A percentile compares a stretch with the other conserved stretches of the same genome.
Conservation (phyloP, 2,113 vertebrate species). For the Cercocebus atys region DNA sequence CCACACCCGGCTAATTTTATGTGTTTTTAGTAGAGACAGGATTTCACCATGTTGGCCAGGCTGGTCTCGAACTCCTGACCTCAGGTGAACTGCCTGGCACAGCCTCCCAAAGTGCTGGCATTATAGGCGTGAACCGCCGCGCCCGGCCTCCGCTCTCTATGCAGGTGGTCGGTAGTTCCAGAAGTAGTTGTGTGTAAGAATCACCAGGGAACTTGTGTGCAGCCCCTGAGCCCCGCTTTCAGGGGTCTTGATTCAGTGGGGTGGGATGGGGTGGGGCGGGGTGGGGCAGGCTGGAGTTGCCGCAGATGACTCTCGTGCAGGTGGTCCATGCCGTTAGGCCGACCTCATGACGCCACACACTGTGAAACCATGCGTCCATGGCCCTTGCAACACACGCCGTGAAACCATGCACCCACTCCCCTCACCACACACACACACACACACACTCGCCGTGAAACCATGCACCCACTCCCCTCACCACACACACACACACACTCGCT, state of each 20-base stretch:
- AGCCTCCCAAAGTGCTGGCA: not conserved
- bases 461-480: no score
- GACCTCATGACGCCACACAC: accelerated
- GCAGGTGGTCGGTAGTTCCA: not conserved
- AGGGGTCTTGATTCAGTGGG: not conserved
- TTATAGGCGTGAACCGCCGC: not conserved
- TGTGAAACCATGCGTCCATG: no score
- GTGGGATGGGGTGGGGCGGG: not conserved
- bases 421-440: no score
- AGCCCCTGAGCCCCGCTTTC: not conserved
- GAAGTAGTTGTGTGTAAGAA: no score
- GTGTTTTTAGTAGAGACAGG: not conserved
- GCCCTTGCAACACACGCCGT: no score
- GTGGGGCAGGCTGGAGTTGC: not conserved
- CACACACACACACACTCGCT: no score
- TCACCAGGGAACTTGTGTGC: not conserved
- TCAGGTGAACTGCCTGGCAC: not conserved
- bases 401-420: no score
- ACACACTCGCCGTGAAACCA: accelerated
- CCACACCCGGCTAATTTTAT: not conserved
- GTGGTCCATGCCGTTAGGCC: not conserved
- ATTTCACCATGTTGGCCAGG: not conserved
- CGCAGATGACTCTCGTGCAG: not conserved
- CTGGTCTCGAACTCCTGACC: not conserved
- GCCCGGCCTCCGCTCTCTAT: not conserved